Base-by-base conservation (phyloP, 2,888 invertebrate species). In the Ophonus ardosiacus region DNA sequence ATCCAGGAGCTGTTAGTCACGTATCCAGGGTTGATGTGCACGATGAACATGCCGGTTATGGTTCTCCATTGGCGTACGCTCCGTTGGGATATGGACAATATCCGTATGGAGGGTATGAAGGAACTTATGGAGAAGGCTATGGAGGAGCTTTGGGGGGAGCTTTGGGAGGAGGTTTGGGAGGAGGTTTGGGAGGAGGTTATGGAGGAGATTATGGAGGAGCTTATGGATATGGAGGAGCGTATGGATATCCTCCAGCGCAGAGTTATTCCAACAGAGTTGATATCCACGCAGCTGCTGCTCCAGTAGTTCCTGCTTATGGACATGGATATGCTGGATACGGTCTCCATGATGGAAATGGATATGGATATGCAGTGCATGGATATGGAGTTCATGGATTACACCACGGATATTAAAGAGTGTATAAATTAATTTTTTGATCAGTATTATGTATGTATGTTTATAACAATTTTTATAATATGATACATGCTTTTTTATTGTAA, bases 21-120 rank as follows among this genome's bases (percentile, higher is more conserved):
- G 90, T 92, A 86, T 90, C 87, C 88, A 90, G 91, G 85, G 89
- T 91, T 17, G 91, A 91, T 83, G 89, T 91, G 57, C 90, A 89
- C 88, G 86, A 88, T 86, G 90, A 90, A 18, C 87, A 89, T 83
- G 89, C 89, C 0, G 57, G 38, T 31, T 85, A 85, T 18, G 84
- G 15, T 0, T 8, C 84, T 10, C 65, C 84, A n/a, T 15, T 63
- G 10, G 63, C 38, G 15, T 78, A 59, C 21, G 40, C 71, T 51
- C 43, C 71, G 38, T 40, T 51, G 13, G 68, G 71, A 10, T 56
- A 65, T 18, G 78, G 15, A 18, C 78, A 76, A 8, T 78, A 79
- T 43, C 43, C 76, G 21, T 56, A 59, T 56, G 78, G 31, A 24
- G 78, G 78, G 21, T 78, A 78, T 57, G 61, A 10, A 17, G 17